phyloP scores from a whole-genome alignment of 2,888 invertebrate genomes.

The Apodemia zela region DNA sequence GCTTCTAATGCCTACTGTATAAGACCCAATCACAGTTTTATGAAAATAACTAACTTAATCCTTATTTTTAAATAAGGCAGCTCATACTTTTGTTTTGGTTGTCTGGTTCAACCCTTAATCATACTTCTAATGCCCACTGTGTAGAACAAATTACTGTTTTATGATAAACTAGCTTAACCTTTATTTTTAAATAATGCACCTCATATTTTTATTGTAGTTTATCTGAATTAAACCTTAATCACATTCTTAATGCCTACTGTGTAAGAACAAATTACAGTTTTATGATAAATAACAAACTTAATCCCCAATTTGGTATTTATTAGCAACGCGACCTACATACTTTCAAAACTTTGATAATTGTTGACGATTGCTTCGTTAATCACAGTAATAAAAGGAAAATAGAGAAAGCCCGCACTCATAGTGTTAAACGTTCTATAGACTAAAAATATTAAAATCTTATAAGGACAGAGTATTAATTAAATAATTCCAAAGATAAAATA shows the following conservation, averaged over 20 bases:
- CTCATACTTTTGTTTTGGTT: neutral
- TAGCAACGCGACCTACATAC: constrained; percentile 3
- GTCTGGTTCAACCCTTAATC: neutral
- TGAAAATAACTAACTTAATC: neutral
- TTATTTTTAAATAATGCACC: too few relatives aligned
- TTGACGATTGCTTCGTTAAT: constrained; percentile 4
- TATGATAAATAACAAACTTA: neutral
- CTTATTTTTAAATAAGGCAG: neutral
- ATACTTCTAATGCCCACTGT: neutral
- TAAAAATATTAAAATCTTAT: neutral
- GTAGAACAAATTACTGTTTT: neutral
- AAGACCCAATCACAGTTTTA: neutral
- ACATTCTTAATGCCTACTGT: neutral
- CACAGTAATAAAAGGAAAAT: neutral
- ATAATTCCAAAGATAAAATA: neutral
- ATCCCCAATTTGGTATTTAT: neutral
- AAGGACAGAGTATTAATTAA: neutral
- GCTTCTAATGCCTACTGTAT: neutral
- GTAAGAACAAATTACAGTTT: constrained; percentile 6
- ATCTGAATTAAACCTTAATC: neutral
- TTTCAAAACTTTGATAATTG: neutral
- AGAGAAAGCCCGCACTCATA: neutral
- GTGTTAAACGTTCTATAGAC: neutral
- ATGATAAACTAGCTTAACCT: too few relatives aligned
- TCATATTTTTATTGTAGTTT: neutral